A percentile compares a stretch with the other conserved stretches of the same genome.
phyloP scores from a whole-genome alignment of 2,113 vertebrate genomes.

The Accipiter virgatus region DNA sequence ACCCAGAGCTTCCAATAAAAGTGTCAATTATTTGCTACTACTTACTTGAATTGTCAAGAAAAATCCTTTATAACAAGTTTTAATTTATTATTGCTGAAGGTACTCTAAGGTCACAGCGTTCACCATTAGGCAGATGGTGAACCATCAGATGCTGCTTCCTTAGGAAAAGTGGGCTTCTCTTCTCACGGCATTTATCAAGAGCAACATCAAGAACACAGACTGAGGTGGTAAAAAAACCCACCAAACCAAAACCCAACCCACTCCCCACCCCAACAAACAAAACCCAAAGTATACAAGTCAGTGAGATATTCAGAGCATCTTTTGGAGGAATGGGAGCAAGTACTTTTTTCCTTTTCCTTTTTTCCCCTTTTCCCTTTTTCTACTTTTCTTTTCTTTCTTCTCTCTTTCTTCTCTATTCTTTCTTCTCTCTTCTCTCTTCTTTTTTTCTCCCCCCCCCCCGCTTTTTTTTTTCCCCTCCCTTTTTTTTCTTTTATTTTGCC shows the following conservation, averaged over 20 bases:
- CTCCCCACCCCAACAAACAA: background rate
- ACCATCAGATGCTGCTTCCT: background rate
- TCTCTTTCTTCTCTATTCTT: no score
- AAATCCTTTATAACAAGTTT: background rate
- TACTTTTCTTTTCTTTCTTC: no score
- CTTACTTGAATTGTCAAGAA: background rate
- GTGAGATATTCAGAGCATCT: background rate
- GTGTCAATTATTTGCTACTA: background rate
- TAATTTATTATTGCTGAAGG: background rate
- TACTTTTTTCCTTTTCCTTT: background rate
- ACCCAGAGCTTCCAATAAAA: background rate
- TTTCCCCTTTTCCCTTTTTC: no score
- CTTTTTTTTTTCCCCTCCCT: background rate
- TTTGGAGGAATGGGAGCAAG: background rate
- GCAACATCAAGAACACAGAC: background rate
- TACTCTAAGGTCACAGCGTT: background rate
- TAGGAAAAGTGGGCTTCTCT: background rate
- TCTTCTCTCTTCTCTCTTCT: no score
- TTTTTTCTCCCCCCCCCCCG: no score
- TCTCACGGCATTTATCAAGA: background rate
- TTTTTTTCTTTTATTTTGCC: no score
- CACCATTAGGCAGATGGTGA: no score
- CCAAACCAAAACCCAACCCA: no score
- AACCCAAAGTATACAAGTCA: background rate
- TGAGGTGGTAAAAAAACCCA: background rate